Conservation (phyloP, 35 echinoderm and acorn worm genomes). For the Heliocidaris erythrogramma region DNA sequence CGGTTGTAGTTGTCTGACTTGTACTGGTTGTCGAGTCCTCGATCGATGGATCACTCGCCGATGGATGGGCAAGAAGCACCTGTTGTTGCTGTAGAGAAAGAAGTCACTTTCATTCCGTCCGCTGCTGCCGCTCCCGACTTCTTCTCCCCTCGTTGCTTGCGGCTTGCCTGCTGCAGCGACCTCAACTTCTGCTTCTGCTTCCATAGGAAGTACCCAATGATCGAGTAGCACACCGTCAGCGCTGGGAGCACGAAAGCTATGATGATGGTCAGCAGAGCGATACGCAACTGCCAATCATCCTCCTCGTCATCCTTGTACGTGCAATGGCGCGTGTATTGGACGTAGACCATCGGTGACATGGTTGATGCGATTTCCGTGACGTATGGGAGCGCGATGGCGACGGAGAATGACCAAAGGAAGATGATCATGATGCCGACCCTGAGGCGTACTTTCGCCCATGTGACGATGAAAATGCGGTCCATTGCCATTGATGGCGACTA, state of each 20-base stretch:
- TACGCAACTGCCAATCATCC: neutral
- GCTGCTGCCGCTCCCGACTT: neutral
- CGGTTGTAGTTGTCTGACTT: neutral
- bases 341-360: neutral
- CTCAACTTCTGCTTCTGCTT: conserved; percentile 9
- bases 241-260: neutral
- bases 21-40: neutral
- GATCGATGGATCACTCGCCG: neutral
- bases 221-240: neutral
- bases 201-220: neutral
- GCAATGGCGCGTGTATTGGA: neutral
- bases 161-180: neutral
- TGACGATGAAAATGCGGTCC: neutral
- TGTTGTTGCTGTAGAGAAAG: neutral
- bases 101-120: neutral
- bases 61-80: neutral
- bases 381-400: neutral
- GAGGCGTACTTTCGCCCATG: neutral
- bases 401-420: neutral
- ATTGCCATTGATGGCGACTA: neutral
- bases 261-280: neutral
- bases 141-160: neutral
- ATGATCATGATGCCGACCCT: neutral
- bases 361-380: neutral
- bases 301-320: neutral